phyloP scores from a whole-genome alignment of 2,113 vertebrate genomes.

The Chaetodon trifascialis region DNA sequence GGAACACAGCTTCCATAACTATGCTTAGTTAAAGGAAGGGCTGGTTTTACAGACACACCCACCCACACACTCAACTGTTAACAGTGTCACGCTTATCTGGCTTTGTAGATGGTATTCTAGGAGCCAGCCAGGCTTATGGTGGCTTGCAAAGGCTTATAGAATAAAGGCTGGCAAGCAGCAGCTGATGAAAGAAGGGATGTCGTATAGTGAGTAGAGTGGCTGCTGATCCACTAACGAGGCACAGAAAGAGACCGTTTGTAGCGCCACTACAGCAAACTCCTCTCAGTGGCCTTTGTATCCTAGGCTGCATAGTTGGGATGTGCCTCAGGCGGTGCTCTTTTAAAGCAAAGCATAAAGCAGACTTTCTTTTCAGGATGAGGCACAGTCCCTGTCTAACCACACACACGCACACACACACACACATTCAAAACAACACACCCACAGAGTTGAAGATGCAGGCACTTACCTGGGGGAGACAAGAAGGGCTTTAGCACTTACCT shows the following conservation, averaged over 20 bases:
- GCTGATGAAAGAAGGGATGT: constrained; percentile 65
- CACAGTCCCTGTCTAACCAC: constrained; percentile 36
- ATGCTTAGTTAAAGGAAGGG: constrained; percentile 46
- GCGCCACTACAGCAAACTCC: constrained; percentile 46
- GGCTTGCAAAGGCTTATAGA: constrained; percentile 64
- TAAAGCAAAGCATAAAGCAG: constrained; percentile 73
- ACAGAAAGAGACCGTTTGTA: constrained; percentile 43
- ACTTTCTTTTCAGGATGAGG: constrained; percentile 56
- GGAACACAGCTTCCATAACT: constrained; percentile 30
- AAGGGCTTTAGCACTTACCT: constrained; percentile 90
- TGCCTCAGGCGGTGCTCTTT: constrained; percentile 65
- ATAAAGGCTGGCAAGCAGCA: constrained; percentile 60
- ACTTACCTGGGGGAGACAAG: constrained; percentile 76
- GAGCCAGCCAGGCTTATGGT: constrained; percentile 61
- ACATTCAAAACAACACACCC: constrained; percentile 34
- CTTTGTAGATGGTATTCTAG: constrained; percentile 66
- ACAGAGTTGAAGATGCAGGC: constrained; percentile 41
- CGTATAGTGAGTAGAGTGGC: constrained; percentile 52
- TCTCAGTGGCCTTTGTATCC: constrained; percentile 62
- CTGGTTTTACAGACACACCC: constrained; percentile 41
- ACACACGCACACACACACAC: constrained; percentile 18
- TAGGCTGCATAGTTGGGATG: constrained; percentile 49
- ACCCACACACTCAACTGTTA: constrained; percentile 36
- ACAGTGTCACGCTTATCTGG: constrained; percentile 67
- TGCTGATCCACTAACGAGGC: constrained; percentile 59